phyloP scores from a whole-genome alignment of 2,113 vertebrate species.

The Proteles cristata region DNA sequence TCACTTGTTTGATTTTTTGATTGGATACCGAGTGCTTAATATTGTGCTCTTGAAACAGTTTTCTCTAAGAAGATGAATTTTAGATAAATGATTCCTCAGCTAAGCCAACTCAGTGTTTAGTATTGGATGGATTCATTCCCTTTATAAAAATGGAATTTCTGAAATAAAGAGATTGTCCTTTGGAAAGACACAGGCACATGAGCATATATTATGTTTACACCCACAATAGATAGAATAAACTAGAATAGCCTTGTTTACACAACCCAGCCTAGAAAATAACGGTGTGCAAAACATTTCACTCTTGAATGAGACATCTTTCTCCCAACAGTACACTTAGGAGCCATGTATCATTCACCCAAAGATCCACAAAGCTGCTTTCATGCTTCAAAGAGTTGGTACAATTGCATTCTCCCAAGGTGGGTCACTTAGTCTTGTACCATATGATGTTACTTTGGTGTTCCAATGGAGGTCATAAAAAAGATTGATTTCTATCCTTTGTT shows the following conservation, averaged over 20 bases:
- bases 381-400: constrained; percentile 61
- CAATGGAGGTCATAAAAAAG: constrained; percentile 58
- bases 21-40: not conserved
- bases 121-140: not conserved
- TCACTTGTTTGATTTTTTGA: not conserved
- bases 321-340: constrained; percentile 44
- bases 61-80: not conserved
- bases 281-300: constrained; percentile 8
- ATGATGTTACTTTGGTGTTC: constrained; percentile 64
- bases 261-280: constrained; percentile 31
- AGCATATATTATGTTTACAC: not conserved
- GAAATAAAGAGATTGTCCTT: not conserved
- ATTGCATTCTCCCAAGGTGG: constrained; percentile 56
- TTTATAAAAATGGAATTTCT: not conserved
- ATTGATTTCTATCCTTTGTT: constrained; percentile 52
- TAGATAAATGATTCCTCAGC: not conserved
- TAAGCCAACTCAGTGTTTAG: not conserved
- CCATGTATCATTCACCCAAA: constrained; percentile 53
- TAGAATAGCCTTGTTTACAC: not conserved
- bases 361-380: constrained; percentile 42
- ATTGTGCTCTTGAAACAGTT: not conserved
- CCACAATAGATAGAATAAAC: not conserved
- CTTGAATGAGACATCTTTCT: constrained; percentile 14
- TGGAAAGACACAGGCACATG: not conserved
- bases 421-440: constrained; percentile 51